phyloP scores from a whole-genome alignment of 2,113 vertebrate species.

The Cariama cristata region DNA sequence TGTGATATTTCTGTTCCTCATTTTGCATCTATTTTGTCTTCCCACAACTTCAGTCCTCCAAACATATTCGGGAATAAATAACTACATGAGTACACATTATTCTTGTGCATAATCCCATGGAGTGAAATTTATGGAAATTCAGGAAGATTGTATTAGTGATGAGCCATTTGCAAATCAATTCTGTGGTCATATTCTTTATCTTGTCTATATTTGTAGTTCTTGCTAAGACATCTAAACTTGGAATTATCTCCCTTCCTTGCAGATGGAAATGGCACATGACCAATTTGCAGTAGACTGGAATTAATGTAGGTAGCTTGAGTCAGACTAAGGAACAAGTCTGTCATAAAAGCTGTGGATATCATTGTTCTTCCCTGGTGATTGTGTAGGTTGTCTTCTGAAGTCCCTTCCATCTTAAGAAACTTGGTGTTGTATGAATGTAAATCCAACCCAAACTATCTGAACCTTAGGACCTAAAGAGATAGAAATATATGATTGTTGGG shows the following conservation, averaged over 20 bases:
- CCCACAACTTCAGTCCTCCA: conserved; percentile 1
- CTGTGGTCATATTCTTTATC: neutral
- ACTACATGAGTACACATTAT: conserved; percentile 3
- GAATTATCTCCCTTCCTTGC: neutral
- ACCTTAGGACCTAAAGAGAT: neutral
- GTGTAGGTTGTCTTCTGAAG: neutral
- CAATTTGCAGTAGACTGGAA: neutral
- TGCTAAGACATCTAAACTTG: neutral
- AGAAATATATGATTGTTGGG: neutral
- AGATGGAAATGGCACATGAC: neutral
- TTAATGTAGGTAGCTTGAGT: neutral
- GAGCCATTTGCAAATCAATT: conserved; percentile 1
- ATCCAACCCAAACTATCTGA: neutral
- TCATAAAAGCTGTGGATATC: neutral
- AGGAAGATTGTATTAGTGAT: conserved; percentile 12
- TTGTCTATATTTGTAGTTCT: neutral
- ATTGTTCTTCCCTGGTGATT: neutral
- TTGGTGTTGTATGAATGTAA: accelerated
- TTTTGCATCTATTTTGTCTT: conserved; percentile 45
- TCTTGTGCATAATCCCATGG: neutral
- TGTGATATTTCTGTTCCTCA: conserved; percentile 15
- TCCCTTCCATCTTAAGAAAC: neutral
- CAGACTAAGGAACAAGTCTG: neutral
- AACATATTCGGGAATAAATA: conserved; percentile 3
- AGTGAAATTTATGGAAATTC: conserved; percentile 17